Evolutionary conservation across 1,140 invertebrate species (phyloP).

Genomic region (Leguminivora glycinivorella): DNA sequence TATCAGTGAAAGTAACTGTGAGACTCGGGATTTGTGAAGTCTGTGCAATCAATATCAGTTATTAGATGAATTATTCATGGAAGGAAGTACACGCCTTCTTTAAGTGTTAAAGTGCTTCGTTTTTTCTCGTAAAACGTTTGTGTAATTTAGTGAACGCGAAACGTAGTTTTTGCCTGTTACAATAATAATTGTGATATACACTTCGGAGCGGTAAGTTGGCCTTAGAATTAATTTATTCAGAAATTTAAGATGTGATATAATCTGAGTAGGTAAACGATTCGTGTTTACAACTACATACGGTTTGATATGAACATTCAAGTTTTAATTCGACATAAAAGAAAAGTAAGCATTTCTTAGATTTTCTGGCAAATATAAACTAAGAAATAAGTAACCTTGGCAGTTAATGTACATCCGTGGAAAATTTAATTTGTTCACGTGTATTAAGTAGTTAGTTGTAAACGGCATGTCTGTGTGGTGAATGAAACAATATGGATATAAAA

Average conservation of each 20-base stretch:
- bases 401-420: too few species aligned
- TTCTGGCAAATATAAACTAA: too few species aligned
- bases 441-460: neutral
- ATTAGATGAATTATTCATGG: neutral
- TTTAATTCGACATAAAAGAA: too few species aligned
- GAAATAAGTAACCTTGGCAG: too few species aligned
- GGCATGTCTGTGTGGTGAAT: neutral
- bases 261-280: too few species aligned
- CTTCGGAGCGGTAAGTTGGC: neutral
- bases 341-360: too few species aligned
- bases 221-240: neutral
- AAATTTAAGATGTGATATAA: neutral
- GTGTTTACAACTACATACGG: too few species aligned
- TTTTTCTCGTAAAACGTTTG: slow-evolving; percentile 5
- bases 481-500: neutral
- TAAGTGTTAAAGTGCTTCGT: slow-evolving; percentile 1
- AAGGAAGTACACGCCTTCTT: slow-evolving; percentile 26
- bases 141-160: slow-evolving; percentile 14
- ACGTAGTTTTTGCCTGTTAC: neutral
- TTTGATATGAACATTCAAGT: too few species aligned
- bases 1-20: slow-evolving; percentile 23
- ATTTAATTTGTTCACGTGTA: too few species aligned
- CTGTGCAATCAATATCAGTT: slow-evolving; percentile 2
- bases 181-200: neutral
- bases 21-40: neutral